Conservation (phyloP, 2,797 vertebrate species). For the Coreius guichenoti region DNA sequence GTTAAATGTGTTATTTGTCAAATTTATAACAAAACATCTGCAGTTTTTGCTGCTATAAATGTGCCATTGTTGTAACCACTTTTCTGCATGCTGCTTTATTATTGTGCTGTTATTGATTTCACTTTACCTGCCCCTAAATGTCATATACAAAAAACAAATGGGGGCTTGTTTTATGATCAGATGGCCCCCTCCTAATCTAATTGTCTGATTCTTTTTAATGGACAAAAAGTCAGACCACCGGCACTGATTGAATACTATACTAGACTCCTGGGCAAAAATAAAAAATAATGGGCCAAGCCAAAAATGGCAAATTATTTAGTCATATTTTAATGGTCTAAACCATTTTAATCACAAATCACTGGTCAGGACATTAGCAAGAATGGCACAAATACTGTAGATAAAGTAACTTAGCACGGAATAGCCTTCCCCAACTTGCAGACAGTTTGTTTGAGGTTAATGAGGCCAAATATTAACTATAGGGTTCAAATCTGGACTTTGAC, state of each 20-base stretch:
- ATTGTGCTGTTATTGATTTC: background rate
- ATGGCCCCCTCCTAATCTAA: background rate
- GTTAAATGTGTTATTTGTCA: background rate
- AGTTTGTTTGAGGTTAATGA: background rate
- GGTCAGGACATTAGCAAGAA: too few species aligned
- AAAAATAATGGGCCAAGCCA: too few species aligned
- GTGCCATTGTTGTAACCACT: background rate
- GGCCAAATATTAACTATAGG: background rate
- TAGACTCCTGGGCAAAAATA: too few species aligned
- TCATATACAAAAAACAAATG: background rate
- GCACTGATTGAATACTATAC: background rate
- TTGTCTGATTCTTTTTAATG: background rate
- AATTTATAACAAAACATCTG: background rate
- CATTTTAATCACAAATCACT: too few species aligned
- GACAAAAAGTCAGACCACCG: background rate
- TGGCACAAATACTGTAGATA: too few species aligned
- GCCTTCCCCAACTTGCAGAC: too few species aligned
- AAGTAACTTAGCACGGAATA: too few species aligned
- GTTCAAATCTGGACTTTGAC: background rate
- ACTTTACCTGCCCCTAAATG: background rate
- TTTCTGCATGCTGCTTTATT: conserved; percentile 8
- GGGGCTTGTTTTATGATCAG: background rate
- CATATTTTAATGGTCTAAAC: too few species aligned
- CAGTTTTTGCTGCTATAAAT: conserved; percentile 5
- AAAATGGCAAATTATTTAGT: too few species aligned